Percentiles rank a stretch among this genome's conserved stretches.
These are phyloP conservation scores for Brachyopa scutellaris DNA, from an alignment of 2,888 invertebrate species.

Conservation along the genomic window DNA sequence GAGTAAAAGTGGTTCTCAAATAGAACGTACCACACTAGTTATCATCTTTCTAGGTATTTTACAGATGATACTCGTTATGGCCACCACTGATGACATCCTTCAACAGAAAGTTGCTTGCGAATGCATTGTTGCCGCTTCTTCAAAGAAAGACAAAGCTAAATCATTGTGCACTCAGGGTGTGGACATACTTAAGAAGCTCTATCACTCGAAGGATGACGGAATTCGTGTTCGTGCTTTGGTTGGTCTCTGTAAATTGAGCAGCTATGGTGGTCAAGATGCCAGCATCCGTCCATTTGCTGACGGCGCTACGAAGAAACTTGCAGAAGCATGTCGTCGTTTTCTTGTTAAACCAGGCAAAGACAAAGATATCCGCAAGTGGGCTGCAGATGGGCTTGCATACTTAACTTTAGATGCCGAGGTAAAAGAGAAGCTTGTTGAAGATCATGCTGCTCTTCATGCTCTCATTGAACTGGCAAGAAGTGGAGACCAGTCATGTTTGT, in stretches of 20 bases:
- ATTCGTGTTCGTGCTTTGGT: conserved; percentile 94
- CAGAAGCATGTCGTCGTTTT: conserved; percentile 96
- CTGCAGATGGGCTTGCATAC: conserved; percentile 97
- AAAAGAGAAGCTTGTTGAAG: conserved; percentile 96
- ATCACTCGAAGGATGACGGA: conserved; percentile 93
- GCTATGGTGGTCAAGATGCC: conserved; percentile 97
- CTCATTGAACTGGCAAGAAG: conserved; percentile 94
- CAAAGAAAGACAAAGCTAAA: conserved; percentile 98
- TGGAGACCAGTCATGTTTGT: conserved; percentile 93
- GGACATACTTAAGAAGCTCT: conserved; percentile 95
- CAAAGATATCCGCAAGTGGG: conserved; percentile 95
- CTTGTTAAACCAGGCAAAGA: conserved; percentile 93
- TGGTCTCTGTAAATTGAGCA: conserved; percentile 97
- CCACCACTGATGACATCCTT: conserved; percentile 93
- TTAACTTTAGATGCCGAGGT: conserved; percentile 98
- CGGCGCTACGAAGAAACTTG: conserved; percentile 94
- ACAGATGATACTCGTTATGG: conserved; percentile 98
- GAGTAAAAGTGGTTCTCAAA: conserved; percentile 16
- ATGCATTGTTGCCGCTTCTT: conserved; percentile 97
- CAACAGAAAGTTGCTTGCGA: conserved; percentile 98
- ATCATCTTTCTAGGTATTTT: conserved; percentile 85
- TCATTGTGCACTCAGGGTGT: conserved; percentile 94
- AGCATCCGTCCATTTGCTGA: conserved; percentile 97
- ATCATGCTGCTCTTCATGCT: conserved; percentile 90
- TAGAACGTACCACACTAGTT: background rate